These are phyloP conservation scores for Beaufortia kweichowensis DNA, from an alignment of 2,113 vertebrate genomes.

Conservation along the genomic window DNA sequence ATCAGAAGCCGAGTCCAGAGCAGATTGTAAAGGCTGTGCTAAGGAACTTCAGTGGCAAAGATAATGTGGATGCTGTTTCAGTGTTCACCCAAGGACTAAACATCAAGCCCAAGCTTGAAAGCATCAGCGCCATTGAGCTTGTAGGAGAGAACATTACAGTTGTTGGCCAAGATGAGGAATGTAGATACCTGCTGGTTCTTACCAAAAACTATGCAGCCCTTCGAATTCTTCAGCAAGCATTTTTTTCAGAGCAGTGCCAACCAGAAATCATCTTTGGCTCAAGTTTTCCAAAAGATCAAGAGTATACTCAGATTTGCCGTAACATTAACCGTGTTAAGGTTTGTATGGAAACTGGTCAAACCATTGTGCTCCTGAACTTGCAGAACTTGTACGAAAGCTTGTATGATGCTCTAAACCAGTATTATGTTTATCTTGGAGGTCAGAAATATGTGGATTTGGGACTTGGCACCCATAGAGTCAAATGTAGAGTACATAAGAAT, in stretches of 20 bases:
- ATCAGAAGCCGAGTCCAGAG: conserved; percentile 65
- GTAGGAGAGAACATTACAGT: conserved; percentile 82
- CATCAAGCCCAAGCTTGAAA: conserved; percentile 58
- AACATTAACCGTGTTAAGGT: conserved; percentile 95
- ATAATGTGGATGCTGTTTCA: conserved; percentile 76
- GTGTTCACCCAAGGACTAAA: conserved; percentile 74
- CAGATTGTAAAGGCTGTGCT: conserved; percentile 80
- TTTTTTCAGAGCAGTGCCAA: conserved; percentile 75
- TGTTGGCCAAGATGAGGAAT: conserved; percentile 75
- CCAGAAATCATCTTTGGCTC: conserved; percentile 97
- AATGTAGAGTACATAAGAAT: conserved; percentile 88
- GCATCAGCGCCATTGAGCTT: conserved; percentile 79
- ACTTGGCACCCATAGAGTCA: conserved; percentile 93
- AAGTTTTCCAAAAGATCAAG: conserved; percentile 92
- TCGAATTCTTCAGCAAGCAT: conserved; percentile 86
- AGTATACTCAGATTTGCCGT: conserved; percentile 92
- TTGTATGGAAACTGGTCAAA: conserved; percentile 95
- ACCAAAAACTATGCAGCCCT: conserved; percentile 91
- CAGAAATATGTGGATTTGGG: conserved; percentile 96
- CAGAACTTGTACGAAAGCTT: conserved; percentile 97
- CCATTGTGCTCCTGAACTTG: conserved; percentile 89
- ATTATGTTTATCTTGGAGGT: conserved; percentile 90
- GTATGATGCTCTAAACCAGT: conserved; percentile 95
- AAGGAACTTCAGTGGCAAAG: conserved; percentile 92
- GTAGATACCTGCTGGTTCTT: conserved; percentile 88